A percentile compares a stretch with the other conserved stretches of the same genome.
phyloP scores from a whole-genome alignment of 2,113 vertebrate species.

The Phaethornis superciliosus region DNA sequence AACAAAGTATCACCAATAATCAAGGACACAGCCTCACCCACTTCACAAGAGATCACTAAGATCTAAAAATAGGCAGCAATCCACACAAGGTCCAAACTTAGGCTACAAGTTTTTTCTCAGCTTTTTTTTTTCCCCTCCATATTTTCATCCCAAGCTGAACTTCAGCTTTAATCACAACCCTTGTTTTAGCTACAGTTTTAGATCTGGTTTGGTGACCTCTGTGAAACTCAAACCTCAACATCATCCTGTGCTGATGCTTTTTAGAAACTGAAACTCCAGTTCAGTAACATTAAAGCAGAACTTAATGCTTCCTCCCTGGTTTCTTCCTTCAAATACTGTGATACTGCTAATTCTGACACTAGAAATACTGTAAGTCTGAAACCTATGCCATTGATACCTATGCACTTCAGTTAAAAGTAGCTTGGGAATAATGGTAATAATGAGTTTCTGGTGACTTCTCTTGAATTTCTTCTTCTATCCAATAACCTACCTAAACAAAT shows the following conservation, averaged over 20 bases:
- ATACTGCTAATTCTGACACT: background rate
- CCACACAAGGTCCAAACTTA: background rate
- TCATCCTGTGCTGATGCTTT: background rate
- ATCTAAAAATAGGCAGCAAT: background rate
- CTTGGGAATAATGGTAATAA: background rate
- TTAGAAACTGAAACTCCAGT: constrained; percentile 14
- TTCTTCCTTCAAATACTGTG: background rate
- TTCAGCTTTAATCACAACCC: constrained; percentile 16
- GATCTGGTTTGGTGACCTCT: background rate
- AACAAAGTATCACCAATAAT: background rate
- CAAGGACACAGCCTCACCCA: background rate
- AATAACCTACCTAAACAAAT: background rate
- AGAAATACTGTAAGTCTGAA: background rate
- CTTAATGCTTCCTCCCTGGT: background rate
- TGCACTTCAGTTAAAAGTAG: background rate
- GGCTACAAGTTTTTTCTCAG: background rate
- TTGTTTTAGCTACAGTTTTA: constrained; percentile 7
- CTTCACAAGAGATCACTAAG: background rate
- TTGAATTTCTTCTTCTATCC: background rate
- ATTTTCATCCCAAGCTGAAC: background rate
- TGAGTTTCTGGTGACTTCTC: background rate
- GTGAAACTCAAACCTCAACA: background rate
- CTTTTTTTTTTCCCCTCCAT: background rate
- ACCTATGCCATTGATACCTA: background rate
- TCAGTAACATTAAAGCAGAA: constrained; percentile 4